Evolutionary conservation across 2,888 invertebrate species (phyloP).

Genomic region (Yponomeuta sedellus): DNA sequence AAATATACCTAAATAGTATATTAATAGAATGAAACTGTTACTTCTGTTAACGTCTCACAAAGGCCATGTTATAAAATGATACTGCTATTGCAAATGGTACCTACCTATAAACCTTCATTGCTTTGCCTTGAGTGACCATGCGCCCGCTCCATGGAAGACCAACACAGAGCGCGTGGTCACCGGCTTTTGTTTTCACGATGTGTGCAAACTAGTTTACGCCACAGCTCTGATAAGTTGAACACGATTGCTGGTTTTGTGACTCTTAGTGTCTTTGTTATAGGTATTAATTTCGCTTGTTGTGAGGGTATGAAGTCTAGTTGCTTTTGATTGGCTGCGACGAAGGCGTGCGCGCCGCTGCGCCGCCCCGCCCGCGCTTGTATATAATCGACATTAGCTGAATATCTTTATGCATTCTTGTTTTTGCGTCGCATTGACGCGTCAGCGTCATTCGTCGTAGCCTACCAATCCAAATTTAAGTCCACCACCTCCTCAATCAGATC

Average conservation of each 20-base stretch:
- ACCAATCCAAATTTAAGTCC: neutral
- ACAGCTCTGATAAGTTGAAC: conserved; percentile 23
- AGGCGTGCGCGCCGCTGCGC: conserved; percentile 50
- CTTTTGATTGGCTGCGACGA: conserved; percentile 54
- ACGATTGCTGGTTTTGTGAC: conserved; percentile 17
- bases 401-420: conserved; percentile 16
- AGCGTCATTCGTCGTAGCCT: neutral
- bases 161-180: conserved; percentile 49
- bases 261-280: neutral
- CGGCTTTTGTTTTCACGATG: conserved; percentile 42
- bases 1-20: too few relatives aligned
- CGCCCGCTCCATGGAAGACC: conserved; percentile 44
- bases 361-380: conserved; percentile 44
- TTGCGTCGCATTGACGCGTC: conserved; percentile 21
- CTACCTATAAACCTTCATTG: too few relatives aligned
- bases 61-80: neutral
- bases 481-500: conserved; percentile 3
- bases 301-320: neutral
- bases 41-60: too few relatives aligned
- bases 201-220: conserved; percentile 25
- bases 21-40: too few relatives aligned
- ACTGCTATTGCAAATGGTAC: neutral
- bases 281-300: neutral
- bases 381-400: conserved; percentile 31
- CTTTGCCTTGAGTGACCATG: conserved; percentile 59